A percentile compares a stretch with the other conserved stretches of the same genome.
phyloP scores from a whole-genome alignment of 2,797 vertebrate species.

The Heteromormyrus szaboi region DNA sequence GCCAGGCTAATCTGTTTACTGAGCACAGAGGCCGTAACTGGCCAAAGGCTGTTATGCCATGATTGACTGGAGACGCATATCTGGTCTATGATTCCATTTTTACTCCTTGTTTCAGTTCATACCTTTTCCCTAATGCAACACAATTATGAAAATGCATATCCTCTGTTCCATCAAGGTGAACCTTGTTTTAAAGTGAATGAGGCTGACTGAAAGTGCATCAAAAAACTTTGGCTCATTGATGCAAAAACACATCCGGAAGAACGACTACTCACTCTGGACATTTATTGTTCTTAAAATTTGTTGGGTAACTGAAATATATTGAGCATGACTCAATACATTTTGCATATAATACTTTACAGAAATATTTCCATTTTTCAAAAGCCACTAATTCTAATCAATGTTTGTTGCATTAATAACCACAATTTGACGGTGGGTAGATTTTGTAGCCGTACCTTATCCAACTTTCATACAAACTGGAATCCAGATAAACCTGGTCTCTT shows the following conservation, averaged over 20 bases:
- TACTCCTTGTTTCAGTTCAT: neutral
- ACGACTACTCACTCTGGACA: neutral
- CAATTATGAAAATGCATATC: neutral
- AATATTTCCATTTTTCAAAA: neutral
- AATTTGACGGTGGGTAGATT: neutral
- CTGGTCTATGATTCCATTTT: neutral
- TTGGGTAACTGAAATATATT: neutral
- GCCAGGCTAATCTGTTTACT: neutral
- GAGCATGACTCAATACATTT: neutral
- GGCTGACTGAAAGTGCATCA: neutral
- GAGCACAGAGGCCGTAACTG: neutral
- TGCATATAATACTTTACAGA: neutral
- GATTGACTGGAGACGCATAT: neutral
- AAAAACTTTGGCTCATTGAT: conserved; percentile 14
- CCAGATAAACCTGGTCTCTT: neutral
- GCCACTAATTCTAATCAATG: neutral
- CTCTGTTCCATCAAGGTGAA: neutral
- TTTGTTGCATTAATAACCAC: neutral
- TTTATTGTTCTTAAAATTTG: neutral
- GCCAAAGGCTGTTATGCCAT: neutral
- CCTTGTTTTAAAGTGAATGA: neutral
- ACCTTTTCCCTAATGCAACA: neutral
- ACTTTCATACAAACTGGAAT: neutral
- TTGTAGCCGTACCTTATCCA: neutral
- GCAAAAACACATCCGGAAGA: neutral